Percentiles rank a stretch among this genome's conserved stretches.
phyloP scores from a whole-genome alignment of 1,140 invertebrate species.

The Whitmania pigra region DNA sequence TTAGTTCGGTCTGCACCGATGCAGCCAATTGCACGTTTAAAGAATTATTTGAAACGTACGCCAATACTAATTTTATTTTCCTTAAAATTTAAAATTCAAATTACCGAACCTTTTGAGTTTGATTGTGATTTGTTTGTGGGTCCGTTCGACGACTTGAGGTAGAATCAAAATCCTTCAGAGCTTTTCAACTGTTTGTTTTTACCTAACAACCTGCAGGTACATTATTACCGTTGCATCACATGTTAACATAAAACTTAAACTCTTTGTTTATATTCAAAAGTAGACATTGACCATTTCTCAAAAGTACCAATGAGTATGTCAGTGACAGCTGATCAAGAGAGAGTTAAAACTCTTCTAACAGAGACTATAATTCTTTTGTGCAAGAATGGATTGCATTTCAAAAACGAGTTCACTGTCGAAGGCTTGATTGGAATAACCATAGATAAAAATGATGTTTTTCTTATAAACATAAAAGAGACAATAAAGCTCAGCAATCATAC shows the following conservation, averaged over 20 bases:
- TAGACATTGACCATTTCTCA: neutral
- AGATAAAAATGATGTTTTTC: slow-evolving; percentile 23
- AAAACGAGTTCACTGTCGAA: slow-evolving; percentile 21
- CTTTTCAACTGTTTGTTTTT: neutral
- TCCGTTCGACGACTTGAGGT: no score
- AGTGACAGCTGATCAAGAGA: slow-evolving; percentile 21
- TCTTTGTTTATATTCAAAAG: no score
- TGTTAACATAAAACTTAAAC: neutral
- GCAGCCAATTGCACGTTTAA: no score
- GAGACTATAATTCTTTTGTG: slow-evolving; percentile 24
- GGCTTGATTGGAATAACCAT: slow-evolving; percentile 24
- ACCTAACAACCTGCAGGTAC: neutral
- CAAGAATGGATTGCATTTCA: slow-evolving; percentile 23
- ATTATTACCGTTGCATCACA: neutral
- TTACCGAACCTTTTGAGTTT: no score
- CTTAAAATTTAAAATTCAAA: no score
- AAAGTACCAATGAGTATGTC: slow-evolving; percentile 12
- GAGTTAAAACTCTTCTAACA: slow-evolving; percentile 17
- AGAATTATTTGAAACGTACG: no score
- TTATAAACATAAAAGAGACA: slow-evolving; percentile 22
- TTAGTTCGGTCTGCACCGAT: no score
- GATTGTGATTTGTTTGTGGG: no score
- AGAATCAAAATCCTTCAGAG: neutral
- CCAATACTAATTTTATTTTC: no score
- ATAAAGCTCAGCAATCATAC: neutral